A percentile compares a stretch with the other conserved stretches of the same genome.
phyloP scores from a whole-genome alignment of 1,140 invertebrate genomes.

The Antheraea mylitta region DNA sequence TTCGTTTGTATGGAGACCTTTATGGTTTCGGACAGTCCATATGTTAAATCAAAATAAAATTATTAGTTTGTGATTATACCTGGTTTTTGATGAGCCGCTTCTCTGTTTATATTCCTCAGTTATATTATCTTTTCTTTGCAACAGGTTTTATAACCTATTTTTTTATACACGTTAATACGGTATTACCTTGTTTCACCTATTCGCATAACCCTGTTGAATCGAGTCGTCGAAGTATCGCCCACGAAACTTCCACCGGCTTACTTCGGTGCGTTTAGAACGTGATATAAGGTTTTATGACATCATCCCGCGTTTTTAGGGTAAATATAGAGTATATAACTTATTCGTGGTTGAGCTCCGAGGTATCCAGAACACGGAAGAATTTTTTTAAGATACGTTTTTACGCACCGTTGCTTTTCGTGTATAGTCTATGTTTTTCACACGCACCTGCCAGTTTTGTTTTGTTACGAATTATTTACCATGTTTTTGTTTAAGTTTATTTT shows the following conservation, averaged over 20 bases:
- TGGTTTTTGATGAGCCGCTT: too few relatives aligned
- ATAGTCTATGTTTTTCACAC: background rate
- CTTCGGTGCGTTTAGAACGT: conserved; percentile 1
- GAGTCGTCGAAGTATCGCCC: too few relatives aligned
- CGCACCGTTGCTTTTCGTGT: conserved; percentile 1
- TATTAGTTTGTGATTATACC: too few relatives aligned
- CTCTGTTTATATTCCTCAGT: too few relatives aligned
- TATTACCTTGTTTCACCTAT: background rate
- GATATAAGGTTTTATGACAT: conserved; percentile 29
- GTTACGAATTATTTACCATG: background rate
- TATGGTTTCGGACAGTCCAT: too few relatives aligned
- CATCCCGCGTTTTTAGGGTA: conserved; percentile 37
- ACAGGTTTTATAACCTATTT: too few relatives aligned
- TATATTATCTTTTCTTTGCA: too few relatives aligned
- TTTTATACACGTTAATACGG: background rate
- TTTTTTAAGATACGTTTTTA: background rate
- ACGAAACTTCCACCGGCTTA: background rate
- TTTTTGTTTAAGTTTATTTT: background rate
- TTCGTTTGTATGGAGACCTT: too few relatives aligned
- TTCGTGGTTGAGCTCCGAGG: background rate
- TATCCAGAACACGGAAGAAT: conserved; percentile 4
- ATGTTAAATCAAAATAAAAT: too few relatives aligned
- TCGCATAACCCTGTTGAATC: too few relatives aligned
- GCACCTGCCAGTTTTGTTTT: background rate
- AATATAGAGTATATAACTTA: conserved; percentile 32